A percentile compares a stretch with the other conserved stretches of the same genome.
Evolutionary conservation across 2,113 vertebrate genomes (phyloP).

Genomic region (Elephantulus edwardii): DNA sequence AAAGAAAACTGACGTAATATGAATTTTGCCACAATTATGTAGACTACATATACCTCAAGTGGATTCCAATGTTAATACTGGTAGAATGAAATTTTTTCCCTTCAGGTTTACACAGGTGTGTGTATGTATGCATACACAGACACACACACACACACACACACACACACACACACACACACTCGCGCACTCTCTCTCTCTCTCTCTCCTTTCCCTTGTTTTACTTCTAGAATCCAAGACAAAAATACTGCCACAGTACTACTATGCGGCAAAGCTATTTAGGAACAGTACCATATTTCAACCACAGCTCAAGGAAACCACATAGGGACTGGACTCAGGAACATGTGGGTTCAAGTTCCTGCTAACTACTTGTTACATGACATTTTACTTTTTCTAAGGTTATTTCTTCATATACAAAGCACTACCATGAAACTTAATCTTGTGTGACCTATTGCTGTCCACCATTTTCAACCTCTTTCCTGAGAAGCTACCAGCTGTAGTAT

Average conservation of each 20-base stretch:
- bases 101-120: no score
- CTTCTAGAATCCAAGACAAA: not conserved
- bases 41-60: no score
- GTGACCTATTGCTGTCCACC: not conserved
- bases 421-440: not conserved
- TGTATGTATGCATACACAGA: no score
- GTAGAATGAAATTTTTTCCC: no score
- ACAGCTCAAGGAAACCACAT: not conserved
- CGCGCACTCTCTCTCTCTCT: no score
- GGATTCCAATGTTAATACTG: no score
- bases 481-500: not conserved
- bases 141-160: no score
- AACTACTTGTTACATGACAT: not conserved
- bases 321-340: not conserved
- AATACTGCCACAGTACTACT: not conserved
- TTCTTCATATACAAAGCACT: not conserved
- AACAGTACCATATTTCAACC: not conserved
- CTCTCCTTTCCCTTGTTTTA: no score
- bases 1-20: no score
- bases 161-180: no score
- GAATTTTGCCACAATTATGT: no score
- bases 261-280: not conserved
- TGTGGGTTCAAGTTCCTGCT: not conserved
- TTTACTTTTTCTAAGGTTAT: not conserved
- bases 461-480: not conserved